Percentiles rank a stretch among this genome's conserved stretches.
phyloP scores from a whole-genome alignment of 2,888 invertebrate species.

The Melieria crassipennis region DNA sequence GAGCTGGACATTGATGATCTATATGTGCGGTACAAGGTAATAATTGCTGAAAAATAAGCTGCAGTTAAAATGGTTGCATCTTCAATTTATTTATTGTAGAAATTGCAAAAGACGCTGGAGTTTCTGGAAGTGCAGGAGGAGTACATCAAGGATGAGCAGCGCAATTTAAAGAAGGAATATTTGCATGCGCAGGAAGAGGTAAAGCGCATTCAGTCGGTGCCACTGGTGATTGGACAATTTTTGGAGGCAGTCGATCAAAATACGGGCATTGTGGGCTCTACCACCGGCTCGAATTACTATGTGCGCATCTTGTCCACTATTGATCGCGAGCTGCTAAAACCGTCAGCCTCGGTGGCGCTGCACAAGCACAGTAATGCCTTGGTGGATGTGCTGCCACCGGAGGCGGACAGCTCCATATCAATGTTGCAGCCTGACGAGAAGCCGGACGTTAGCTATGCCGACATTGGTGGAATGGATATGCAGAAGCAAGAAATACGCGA shows the following conservation, averaged over 20 bases:
- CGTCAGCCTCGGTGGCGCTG: slow-evolving; percentile 97
- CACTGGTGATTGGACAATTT: slow-evolving; percentile 98
- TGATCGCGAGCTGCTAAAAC: slow-evolving; percentile 95
- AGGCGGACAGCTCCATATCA: slow-evolving; percentile 98
- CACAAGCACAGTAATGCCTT: slow-evolving; percentile 99
- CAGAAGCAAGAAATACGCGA: slow-evolving; percentile 99
- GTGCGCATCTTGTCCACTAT: slow-evolving; percentile 98
- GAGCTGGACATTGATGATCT: slow-evolving; percentile 91
- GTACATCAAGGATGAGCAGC: slow-evolving; percentile 99
- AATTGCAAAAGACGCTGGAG: slow-evolving; percentile 94
- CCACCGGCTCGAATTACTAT: slow-evolving; percentile 99
- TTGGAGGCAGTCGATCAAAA: slow-evolving; percentile 99
- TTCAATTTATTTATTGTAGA: slow-evolving; percentile 68
- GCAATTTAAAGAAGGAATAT: slow-evolving; percentile 98
- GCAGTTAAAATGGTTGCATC: neutral
- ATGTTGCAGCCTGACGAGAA: slow-evolving; percentile 98
- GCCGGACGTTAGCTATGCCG: slow-evolving; percentile 96
- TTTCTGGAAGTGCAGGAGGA: slow-evolving; percentile 99
- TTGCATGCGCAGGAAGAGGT: slow-evolving; percentile 98
- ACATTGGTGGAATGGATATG: slow-evolving; percentile 99
- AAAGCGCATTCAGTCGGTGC: slow-evolving; percentile 98
- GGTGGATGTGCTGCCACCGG: slow-evolving; percentile 98
- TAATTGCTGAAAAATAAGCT: slow-evolving; percentile 1
- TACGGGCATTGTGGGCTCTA: slow-evolving; percentile 98
- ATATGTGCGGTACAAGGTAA: slow-evolving; percentile 94